Evolutionary conservation across 2,797 vertebrate species (phyloP).

Genomic region (Clarias pachynema): DNA sequence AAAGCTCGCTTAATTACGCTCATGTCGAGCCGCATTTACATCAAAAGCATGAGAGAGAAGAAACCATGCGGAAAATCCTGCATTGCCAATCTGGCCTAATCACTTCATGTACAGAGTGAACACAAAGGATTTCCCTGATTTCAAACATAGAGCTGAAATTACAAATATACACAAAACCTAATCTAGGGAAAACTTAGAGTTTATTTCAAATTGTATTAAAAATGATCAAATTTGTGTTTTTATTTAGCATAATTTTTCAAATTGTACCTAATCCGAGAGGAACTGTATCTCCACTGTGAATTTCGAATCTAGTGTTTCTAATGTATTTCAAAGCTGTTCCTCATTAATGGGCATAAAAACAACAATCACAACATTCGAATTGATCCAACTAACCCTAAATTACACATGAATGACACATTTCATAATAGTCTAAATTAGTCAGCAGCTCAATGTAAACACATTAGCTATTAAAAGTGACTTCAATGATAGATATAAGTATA

Average conservation of each 20-base stretch:
- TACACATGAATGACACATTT: background rate
- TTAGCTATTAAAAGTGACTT: background rate
- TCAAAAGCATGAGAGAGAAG: background rate
- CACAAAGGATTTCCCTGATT: too few relatives aligned
- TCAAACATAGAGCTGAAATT: too few relatives aligned
- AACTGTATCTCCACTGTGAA: too few relatives aligned
- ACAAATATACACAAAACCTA: too few relatives aligned
- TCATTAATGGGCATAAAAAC: background rate
- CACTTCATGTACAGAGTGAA: too few relatives aligned
- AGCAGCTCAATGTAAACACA: background rate
- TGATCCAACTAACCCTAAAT: background rate
- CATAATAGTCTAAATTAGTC: background rate
- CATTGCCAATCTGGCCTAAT: background rate
- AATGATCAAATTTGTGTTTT: too few relatives aligned
- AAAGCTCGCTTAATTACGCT: conserved; percentile 14
- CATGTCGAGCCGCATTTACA: background rate
- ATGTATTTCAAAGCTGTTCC: background rate
- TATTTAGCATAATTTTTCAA: too few relatives aligned
- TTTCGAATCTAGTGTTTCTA: too few relatives aligned
- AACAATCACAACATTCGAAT: background rate
- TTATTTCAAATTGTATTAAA: too few relatives aligned
- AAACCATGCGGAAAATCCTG: conserved; percentile 11
- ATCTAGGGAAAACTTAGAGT: too few relatives aligned
- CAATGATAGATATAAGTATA: background rate
- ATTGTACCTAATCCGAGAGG: too few relatives aligned